A percentile compares a stretch with the other conserved stretches of the same genome.
Evolutionary conservation across 2,113 vertebrate genomes (phyloP).

Genomic region (Sylvia atricapilla): DNA sequence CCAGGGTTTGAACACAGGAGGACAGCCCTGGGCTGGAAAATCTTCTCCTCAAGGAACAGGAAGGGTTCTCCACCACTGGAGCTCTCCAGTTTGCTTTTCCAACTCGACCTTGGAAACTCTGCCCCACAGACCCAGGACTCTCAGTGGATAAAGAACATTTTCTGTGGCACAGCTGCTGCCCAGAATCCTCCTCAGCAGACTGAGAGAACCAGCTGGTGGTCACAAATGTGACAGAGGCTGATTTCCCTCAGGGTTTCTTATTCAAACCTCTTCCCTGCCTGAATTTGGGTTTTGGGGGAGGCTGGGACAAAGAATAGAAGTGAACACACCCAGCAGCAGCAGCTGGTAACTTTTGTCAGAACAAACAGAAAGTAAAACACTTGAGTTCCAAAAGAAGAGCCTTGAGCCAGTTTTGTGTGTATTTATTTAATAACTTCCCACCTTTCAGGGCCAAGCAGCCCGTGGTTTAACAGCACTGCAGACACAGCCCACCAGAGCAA

Average conservation of each 20-base stretch:
- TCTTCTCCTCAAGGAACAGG: fast-evolving
- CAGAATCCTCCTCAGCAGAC: too few species aligned
- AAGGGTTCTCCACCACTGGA: fast-evolving
- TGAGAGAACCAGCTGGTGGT: background rate
- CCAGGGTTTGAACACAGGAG: too few species aligned
- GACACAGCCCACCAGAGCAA: background rate
- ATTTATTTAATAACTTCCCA: background rate
- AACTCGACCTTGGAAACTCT: too few species aligned
- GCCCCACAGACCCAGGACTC: background rate
- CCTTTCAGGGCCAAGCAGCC: background rate
- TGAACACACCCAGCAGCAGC: background rate
- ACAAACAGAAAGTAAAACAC: background rate
- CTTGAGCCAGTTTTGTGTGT: background rate
- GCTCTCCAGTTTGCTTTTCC: background rate
- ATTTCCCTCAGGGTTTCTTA: background rate
- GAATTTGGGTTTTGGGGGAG: background rate
- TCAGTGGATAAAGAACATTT: background rate
- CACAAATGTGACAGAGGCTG: background rate
- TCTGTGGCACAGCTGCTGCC: background rate
- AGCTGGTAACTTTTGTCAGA: background rate
- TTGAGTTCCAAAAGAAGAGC: background rate
- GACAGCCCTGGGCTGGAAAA: background rate
- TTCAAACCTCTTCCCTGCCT: background rate
- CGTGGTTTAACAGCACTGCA: fast-evolving
- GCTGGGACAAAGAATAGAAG: fast-evolving